phyloP scores from a whole-genome alignment of 2,113 vertebrate species.

The Podiceps cristatus region DNA sequence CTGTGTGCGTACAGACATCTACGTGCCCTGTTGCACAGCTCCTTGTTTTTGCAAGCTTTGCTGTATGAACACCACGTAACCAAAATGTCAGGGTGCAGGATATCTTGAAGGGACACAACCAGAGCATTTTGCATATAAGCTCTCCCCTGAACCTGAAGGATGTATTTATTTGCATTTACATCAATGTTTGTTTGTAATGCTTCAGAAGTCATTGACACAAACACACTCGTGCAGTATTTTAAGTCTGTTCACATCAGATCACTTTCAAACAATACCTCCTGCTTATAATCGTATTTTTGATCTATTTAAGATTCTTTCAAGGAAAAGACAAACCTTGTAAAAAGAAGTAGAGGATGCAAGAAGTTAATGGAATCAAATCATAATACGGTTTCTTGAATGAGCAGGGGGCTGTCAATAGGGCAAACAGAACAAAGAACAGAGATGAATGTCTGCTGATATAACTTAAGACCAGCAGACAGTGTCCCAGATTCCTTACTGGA shows the following conservation, averaged over 20 bases:
- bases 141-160: background rate
- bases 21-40: background rate
- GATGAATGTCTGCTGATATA: background rate
- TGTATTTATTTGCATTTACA: background rate
- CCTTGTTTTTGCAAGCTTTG: background rate
- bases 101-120: background rate
- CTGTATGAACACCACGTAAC: background rate
- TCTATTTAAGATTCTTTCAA: background rate
- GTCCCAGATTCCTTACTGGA: background rate
- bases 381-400: background rate
- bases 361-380: background rate
- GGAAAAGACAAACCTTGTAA: background rate
- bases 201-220: background rate
- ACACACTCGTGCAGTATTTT: background rate
- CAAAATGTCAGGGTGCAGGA: background rate
- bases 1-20: rapidly evolving
- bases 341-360: background rate
- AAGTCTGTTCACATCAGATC: background rate
- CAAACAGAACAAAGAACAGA: background rate
- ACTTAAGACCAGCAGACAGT: background rate
- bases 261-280: background rate
- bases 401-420: background rate
- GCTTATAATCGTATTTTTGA: background rate
- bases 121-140: background rate
- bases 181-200: rapidly evolving